A percentile compares a stretch with the other conserved stretches of the same genome.
phyloP scores from a whole-genome alignment of 2,113 vertebrate genomes.

The Callaeas wilsoni region DNA sequence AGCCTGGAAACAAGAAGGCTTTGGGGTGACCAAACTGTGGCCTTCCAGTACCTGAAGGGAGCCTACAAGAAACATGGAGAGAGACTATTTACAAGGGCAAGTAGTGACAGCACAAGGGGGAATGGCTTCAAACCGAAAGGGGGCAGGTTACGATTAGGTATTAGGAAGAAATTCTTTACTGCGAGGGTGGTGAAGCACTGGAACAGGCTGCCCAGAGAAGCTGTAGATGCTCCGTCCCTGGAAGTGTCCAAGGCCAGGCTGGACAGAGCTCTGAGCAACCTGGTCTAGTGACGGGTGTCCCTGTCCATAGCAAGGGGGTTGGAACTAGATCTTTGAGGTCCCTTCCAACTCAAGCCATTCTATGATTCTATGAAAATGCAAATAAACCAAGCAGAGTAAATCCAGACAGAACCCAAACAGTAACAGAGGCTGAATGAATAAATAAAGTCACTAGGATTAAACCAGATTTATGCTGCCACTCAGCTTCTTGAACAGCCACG shows the following conservation, averaged over 20 bases:
- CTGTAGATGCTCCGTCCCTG: background rate
- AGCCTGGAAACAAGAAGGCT: background rate
- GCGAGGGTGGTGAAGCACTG: background rate
- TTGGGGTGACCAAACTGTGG: background rate
- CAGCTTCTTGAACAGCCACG: slow-evolving; percentile 33
- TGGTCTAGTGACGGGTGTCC: background rate
- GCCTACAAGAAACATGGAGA: background rate
- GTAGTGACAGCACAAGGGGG: background rate
- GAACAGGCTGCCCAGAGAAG: background rate
- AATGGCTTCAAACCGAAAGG: background rate
- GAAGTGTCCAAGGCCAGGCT: background rate
- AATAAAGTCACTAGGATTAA: slow-evolving; percentile 64
- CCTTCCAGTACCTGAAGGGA: background rate
- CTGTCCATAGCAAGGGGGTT: background rate
- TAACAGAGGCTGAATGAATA: slow-evolving; percentile 62
- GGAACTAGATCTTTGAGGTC: background rate
- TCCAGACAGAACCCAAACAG: slow-evolving; percentile 31
- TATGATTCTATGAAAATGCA: slow-evolving; percentile 11
- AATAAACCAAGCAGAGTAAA: slow-evolving; percentile 42
- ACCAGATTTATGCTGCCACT: slow-evolving; percentile 48
- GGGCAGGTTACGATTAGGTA: background rate
- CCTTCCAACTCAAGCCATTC: background rate
- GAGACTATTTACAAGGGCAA: background rate
- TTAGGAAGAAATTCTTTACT: background rate
- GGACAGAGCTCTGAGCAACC: background rate